These are phyloP conservation scores for Alexandromys fortis DNA, from an alignment of 2,113 vertebrate genomes.

Conservation along the genomic window DNA sequence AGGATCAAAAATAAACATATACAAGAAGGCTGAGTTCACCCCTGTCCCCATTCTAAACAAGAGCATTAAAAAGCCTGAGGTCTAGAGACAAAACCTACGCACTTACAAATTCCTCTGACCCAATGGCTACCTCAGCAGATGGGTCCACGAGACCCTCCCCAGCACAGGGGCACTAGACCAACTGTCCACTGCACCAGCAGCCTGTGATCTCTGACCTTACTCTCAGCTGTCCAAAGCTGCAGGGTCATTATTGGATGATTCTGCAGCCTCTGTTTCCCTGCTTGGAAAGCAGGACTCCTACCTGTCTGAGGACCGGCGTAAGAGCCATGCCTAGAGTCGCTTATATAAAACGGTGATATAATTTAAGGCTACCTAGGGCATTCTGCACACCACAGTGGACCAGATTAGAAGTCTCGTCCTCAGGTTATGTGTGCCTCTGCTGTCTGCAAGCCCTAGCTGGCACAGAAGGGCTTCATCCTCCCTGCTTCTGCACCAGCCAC, in stretches of 20 bases:
- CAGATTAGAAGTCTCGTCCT: not conserved
- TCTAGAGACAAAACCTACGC: not conserved
- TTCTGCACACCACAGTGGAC: not conserved
- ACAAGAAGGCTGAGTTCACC: not conserved
- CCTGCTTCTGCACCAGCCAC: rapidly evolving
- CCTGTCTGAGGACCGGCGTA: not conserved
- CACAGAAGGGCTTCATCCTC: rapidly evolving
- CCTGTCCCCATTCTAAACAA: rapidly evolving
- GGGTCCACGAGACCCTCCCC: not conserved
- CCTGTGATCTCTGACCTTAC: not conserved
- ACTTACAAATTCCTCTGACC: too few species aligned
- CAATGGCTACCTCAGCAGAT: rapidly evolving
- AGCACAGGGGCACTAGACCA: rapidly evolving
- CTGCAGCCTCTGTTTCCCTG: not conserved
- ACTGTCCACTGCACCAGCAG: too few species aligned
- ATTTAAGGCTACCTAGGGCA: not conserved
- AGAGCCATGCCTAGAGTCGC: not conserved
- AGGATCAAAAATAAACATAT: not conserved
- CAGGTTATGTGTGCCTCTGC: rapidly evolving
- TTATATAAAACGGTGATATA: rapidly evolving
- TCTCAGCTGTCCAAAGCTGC: not conserved
- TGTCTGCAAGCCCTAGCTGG: not conserved
- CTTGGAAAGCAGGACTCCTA: not conserved
- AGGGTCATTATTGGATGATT: rapidly evolving
- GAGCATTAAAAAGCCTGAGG: not conserved